phyloP scores from a whole-genome alignment of 2,888 invertebrate species.

The Epinotia brunnichana region DNA sequence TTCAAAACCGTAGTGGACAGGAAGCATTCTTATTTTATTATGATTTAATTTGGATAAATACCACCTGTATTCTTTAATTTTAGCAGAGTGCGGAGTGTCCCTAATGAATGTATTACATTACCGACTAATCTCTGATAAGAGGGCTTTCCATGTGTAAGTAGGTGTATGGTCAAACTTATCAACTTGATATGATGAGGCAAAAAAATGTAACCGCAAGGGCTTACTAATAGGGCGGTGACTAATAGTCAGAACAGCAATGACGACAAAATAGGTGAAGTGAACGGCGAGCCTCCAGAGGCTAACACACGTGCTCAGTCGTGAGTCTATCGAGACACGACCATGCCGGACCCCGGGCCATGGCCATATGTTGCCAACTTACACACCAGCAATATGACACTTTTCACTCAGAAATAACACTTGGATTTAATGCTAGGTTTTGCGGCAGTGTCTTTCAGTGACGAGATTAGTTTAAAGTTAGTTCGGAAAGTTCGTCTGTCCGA shows the following conservation, averaged over 20 bases:
- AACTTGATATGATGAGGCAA: slow-evolving; percentile 25
- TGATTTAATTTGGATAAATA: background rate
- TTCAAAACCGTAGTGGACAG: background rate
- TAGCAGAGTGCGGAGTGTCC: background rate
- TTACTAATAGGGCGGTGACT: slow-evolving; percentile 66
- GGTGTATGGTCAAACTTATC: slow-evolving; percentile 21
- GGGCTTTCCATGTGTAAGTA: slow-evolving; percentile 9
- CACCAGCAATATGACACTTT: slow-evolving; percentile 69
- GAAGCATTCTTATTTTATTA: background rate
- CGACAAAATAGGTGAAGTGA: slow-evolving; percentile 79
- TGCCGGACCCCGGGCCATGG: slow-evolving; percentile 72
- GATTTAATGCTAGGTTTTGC: slow-evolving; percentile 7
- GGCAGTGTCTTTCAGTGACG: slow-evolving; percentile 1
- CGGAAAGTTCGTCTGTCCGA: slow-evolving; percentile 43
- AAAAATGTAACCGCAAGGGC: slow-evolving; percentile 48
- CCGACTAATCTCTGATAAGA: slow-evolving; percentile 32
- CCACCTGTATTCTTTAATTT: background rate
- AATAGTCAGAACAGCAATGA: slow-evolving; percentile 70
- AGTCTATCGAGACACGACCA: slow-evolving; percentile 73
- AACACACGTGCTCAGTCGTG: slow-evolving; percentile 76
- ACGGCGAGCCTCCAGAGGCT: slow-evolving; percentile 74
- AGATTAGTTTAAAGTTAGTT: slow-evolving; percentile 46
- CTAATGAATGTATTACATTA: slow-evolving; percentile 7
- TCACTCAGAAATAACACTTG: slow-evolving; percentile 64
- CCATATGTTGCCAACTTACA: slow-evolving; percentile 79